Base-by-base conservation (phyloP, 2,113 vertebrate species). In the Tamias sibiricus region DNA sequence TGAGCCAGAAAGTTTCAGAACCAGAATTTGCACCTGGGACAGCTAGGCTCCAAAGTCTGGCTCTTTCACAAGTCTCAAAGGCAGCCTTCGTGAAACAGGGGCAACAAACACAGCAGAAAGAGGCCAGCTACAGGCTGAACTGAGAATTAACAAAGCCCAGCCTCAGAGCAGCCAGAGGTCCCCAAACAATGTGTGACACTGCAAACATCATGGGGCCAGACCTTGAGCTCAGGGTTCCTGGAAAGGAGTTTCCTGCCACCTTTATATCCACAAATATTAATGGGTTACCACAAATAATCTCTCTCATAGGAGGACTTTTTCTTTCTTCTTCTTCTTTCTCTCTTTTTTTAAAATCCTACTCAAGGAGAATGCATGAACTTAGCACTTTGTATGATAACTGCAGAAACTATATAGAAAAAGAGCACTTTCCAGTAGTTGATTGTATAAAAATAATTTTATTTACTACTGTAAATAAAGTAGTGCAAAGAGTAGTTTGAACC, bases 381-480 rank as follows among this genome's bases (percentile, higher is more conserved):
- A 85, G 42, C 74, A 80, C 68, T 86, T 79, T 89, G 84, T 79
- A 66, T 52, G 28, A 93, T n/a, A 49, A 84, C 64, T 68, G 80
- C 0, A 17, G 57, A 68, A 88, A 62, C 26, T 35, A 49, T 0
- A 14, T n/a, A 49, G 47, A 95, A 88, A 79, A n/a, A 96, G 52
- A 77, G 49, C 42, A 94, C 28, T 96, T 77, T 57, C 88, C 68
- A 59, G 79, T 47, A 98, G 80, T 84, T 68, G 98, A 96, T 95
- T 95, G 97, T 98, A 99, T 96, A 99, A 99, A 99, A 99, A 98
- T 99, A 99, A 98, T 98, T 98, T 98, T 98, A 98, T 98, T 99
- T 98, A 97, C 97, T 98, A 97, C 97, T 98, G 98, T 98, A 98
- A 98, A 98, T 98, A 98, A 98, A 98, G 98, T 98, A 98, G 98